Evolutionary conservation across 2,113 vertebrate genomes (phyloP).

Genomic region (Oophaga pumilio): DNA sequence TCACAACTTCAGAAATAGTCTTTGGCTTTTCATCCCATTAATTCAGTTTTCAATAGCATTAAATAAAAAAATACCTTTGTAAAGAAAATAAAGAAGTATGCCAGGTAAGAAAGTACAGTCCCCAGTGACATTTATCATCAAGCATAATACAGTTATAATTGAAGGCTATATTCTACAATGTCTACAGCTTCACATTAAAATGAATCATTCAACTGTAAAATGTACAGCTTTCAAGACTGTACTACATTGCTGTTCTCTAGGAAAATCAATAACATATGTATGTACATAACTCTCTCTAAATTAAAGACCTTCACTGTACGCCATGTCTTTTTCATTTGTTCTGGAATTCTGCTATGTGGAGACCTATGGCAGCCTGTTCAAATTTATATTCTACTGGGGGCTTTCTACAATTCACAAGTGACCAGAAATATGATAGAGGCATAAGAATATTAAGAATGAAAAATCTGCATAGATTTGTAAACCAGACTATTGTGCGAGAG

Average conservation of each 20-base stretch:
- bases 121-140: background rate
- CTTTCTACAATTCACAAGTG: background rate
- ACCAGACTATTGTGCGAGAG: background rate
- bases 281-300: constrained; percentile 23
- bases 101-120: background rate
- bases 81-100: background rate
- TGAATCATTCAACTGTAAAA: background rate
- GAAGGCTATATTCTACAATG: background rate
- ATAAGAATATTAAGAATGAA: background rate
- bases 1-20: background rate
- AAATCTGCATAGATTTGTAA: background rate
- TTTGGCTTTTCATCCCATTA: background rate
- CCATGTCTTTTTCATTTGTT: constrained; percentile 37
- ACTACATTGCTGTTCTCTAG: background rate
- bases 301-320: background rate
- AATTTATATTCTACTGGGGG: constrained; percentile 18
- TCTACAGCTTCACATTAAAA: background rate
- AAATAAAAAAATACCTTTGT: background rate
- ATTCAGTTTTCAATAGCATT: background rate
- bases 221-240: constrained; percentile 5
- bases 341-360: constrained; percentile 5
- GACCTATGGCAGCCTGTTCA: constrained; percentile 35
- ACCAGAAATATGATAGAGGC: constrained; percentile 8
- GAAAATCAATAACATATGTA: constrained; percentile 42
- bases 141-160: background rate